Conservation (phyloP, 2,797 vertebrate genomes). For the Hapalemur alaotrensis region DNA sequence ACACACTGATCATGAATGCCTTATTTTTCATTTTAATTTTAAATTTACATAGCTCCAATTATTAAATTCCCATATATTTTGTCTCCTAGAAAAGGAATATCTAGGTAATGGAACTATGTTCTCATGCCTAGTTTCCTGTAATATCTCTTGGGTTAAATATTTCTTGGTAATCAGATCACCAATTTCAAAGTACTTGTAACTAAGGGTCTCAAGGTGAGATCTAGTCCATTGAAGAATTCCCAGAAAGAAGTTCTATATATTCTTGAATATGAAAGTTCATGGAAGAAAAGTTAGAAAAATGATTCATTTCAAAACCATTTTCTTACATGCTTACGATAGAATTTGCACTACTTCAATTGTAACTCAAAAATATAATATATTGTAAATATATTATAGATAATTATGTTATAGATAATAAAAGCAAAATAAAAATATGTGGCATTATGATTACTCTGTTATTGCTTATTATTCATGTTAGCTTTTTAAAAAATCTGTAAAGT, state of each 20-base stretch:
- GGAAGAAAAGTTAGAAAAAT: neutral
- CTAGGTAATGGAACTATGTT: neutral
- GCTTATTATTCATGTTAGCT: neutral
- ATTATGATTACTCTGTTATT: neutral
- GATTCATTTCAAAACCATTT: neutral
- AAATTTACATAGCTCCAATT: neutral
- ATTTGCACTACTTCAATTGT: neutral
- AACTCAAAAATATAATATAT: neutral
- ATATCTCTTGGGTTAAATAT: neutral
- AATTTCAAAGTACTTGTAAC: neutral
- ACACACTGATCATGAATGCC: neutral
- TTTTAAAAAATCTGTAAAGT: neutral
- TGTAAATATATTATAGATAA: neutral
- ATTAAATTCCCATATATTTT: neutral
- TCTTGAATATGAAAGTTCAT: neutral
- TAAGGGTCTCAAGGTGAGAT: neutral
- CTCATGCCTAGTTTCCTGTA: neutral
- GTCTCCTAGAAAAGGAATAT: neutral
- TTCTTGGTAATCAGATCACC: neutral
- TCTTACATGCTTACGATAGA: neutral
- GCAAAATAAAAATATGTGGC: neutral
- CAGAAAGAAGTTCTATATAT: neutral
- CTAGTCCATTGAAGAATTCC: neutral
- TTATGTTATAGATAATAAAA: neutral
- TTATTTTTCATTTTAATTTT: neutral